phyloP scores from a whole-genome alignment of 2,113 vertebrate species.

The Phylloscopus trochiloides region DNA sequence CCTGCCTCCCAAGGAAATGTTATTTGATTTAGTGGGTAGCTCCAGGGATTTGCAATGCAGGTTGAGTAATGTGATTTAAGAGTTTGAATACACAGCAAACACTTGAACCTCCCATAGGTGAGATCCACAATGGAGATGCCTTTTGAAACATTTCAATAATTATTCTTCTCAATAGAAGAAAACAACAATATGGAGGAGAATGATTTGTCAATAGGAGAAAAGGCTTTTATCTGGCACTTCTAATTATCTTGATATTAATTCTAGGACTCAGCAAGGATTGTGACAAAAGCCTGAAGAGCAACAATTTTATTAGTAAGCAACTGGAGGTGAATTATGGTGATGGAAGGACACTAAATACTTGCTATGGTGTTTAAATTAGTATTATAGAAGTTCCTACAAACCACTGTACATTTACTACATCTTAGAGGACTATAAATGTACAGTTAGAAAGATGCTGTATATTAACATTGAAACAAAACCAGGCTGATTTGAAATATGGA shows the following conservation, averaged over 20 bases:
- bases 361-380: not conserved
- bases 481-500: not conserved
- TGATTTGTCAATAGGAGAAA: not conserved
- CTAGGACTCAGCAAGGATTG: not conserved
- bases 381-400: not conserved
- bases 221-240: not conserved
- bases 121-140: not conserved
- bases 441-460: not conserved
- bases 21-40: not conserved
- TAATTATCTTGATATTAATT: not conserved
- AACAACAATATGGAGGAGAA: not conserved
- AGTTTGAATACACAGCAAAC: not conserved
- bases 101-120: not conserved
- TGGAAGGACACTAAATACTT: not conserved
- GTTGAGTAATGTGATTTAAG: not conserved
- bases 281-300: not conserved
- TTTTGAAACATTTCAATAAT: not conserved
- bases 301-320: not conserved
- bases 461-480: not conserved
- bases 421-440: not conserved
- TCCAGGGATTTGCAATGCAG: not conserved
- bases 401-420: not conserved
- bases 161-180: not conserved
- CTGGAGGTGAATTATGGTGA: not conserved
- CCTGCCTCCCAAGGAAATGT: not conserved